A percentile compares a stretch with the other conserved stretches of the same genome.
These are phyloP conservation scores for Darevskia mixta DNA, from an alignment of 2,797 vertebrate genomes.

Conservation along the genomic window DNA sequence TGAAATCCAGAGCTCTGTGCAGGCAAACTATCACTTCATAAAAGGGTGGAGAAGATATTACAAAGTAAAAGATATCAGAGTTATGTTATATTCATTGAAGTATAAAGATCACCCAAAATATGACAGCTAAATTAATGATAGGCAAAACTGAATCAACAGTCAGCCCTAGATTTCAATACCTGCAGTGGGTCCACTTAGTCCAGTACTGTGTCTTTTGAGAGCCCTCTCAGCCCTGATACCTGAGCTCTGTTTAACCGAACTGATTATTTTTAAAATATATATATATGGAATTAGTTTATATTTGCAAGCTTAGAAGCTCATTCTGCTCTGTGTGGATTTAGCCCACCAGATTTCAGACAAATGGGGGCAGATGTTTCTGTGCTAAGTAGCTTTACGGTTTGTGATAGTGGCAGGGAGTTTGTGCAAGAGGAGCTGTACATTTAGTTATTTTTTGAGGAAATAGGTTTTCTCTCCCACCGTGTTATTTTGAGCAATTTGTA, in stretches of 20 bases:
- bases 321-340: too few species aligned
- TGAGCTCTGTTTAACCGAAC: not conserved
- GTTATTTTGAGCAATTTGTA: too few species aligned
- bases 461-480: too few species aligned
- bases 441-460: too few species aligned
- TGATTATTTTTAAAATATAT: too few species aligned
- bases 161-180: not conserved
- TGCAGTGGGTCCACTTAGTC: not conserved
- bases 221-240: not conserved
- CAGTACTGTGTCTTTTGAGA: not conserved
- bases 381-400: too few species aligned
- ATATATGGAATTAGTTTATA: too few species aligned
- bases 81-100: not conserved
- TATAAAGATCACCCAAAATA: not conserved
- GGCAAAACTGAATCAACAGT: not conserved
- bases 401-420: too few species aligned
- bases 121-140: not conserved
- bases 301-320: too few species aligned
- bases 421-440: too few species aligned
- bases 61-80: conserved; percentile 4
- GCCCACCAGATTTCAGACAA: too few species aligned
- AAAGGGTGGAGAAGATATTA: conserved; percentile 25
- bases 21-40: conserved; percentile 15
- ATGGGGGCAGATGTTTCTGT: too few species aligned
- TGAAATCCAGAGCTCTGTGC: conserved; percentile 5